Evolutionary conservation across 2,888 invertebrate species (phyloP).

Genomic region (Strigamia maritima): DNA sequence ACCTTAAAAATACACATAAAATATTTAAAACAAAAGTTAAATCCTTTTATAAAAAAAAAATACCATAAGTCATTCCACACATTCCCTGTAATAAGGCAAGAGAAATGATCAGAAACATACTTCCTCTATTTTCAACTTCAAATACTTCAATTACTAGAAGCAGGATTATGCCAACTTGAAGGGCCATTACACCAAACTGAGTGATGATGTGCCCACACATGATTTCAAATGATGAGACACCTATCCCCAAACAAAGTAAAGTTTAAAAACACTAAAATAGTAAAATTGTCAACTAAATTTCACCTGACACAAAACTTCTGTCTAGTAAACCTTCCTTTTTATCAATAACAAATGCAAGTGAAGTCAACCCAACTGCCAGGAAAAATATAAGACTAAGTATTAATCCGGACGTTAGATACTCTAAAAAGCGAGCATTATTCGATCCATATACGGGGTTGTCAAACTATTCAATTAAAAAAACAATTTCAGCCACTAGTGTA

Average conservation of each 20-base stretch:
- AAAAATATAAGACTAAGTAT: slow-evolving; percentile 91
- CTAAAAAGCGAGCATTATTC: slow-evolving; percentile 83
- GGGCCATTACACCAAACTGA: slow-evolving; percentile 91
- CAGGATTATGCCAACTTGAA: slow-evolving; percentile 84
- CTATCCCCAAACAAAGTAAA: slow-evolving; percentile 53
- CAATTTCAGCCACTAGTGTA: no score
- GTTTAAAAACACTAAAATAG: background rate
- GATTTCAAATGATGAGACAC: slow-evolving; percentile 86
- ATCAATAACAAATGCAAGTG: slow-evolving; percentile 84
- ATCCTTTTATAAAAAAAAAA: background rate
- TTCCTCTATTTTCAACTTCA: slow-evolving; percentile 83
- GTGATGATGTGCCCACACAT: slow-evolving; percentile 89
- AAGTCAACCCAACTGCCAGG: slow-evolving; percentile 89
- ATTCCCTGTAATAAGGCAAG: slow-evolving; percentile 84
- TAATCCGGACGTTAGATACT: slow-evolving; percentile 93
- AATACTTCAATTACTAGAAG: slow-evolving; percentile 88
- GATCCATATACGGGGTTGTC: slow-evolving; percentile 41
- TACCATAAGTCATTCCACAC: slow-evolving; percentile 95
- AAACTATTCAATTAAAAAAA: slow-evolving; percentile 39
- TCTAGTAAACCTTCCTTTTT: slow-evolving; percentile 86
- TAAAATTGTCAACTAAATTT: background rate
- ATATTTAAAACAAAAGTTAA: slow-evolving; percentile 38
- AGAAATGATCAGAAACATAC: slow-evolving; percentile 76
- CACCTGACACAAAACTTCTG: slow-evolving; percentile 87
- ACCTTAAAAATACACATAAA: slow-evolving; percentile 54